These are phyloP conservation scores for Gulo gulo DNA, from an alignment of 2,113 vertebrate genomes.

Conservation along the genomic window DNA sequence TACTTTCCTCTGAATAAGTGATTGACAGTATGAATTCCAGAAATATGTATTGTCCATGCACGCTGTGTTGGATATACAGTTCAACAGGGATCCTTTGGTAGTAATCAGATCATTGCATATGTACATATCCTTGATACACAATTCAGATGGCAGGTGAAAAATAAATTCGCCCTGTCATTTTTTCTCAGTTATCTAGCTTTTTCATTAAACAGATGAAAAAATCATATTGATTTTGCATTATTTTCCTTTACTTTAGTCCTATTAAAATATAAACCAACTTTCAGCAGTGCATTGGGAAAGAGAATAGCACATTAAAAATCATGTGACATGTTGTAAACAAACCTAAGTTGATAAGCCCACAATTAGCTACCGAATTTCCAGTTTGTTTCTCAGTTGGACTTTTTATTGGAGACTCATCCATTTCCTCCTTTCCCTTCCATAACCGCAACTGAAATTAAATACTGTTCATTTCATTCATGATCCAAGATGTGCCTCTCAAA, in stretches of 20 bases:
- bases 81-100: background rate
- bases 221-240: background rate
- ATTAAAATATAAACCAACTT: background rate
- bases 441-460: background rate
- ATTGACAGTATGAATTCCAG: background rate
- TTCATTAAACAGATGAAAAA: background rate
- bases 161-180: background rate
- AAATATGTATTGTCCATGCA: background rate
- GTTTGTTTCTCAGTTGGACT: background rate
- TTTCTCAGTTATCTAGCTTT: background rate
- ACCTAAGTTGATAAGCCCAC: background rate
- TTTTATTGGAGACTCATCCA: background rate
- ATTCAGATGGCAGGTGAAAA: background rate
- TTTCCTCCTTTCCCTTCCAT: background rate
- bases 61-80: background rate
- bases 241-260: slow-evolving; percentile 21
- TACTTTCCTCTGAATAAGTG: background rate
- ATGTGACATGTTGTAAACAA: background rate
- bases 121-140: background rate
- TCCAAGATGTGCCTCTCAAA: background rate
- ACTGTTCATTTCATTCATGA: background rate
- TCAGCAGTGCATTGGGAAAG: background rate
- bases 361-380: background rate
- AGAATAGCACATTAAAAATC: background rate
- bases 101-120: background rate